phyloP scores from a whole-genome alignment of 1,140 invertebrate genomes.

The Armadillidium nasatum region DNA sequence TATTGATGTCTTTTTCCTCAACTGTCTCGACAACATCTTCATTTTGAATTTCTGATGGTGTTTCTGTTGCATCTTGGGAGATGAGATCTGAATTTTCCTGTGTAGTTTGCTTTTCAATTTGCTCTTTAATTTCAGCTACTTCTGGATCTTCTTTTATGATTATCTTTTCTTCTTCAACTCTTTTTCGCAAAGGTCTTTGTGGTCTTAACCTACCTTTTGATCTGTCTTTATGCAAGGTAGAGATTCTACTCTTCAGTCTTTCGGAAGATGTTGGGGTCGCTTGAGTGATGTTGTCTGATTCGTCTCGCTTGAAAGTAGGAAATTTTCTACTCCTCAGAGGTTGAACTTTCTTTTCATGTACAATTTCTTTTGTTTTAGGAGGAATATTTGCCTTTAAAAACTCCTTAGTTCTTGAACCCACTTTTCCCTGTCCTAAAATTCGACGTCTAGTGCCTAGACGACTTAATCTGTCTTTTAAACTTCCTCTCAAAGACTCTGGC shows the following conservation, averaged over 20 bases:
- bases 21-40: neutral
- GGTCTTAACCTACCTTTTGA: neutral
- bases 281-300: neutral
- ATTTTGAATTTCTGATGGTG: neutral
- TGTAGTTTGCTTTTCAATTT: too few relatives aligned
- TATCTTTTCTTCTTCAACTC: neutral
- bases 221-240: neutral
- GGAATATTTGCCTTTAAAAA: too few relatives aligned
- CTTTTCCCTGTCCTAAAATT: neutral
- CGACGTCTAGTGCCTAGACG: neutral
- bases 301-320: too few relatives aligned
- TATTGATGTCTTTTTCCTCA: neutral
- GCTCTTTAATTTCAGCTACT: too few relatives aligned
- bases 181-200: constrained; percentile 1
- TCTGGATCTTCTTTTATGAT: too few relatives aligned
- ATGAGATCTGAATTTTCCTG: too few relatives aligned
- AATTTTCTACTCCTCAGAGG: too few relatives aligned
- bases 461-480: neutral
- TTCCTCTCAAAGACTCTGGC: neutral
- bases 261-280: neutral
- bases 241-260: neutral
- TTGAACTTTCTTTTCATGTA: too few relatives aligned
- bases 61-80: too few relatives aligned
- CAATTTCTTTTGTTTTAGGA: too few relatives aligned
- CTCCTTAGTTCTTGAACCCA: neutral